Conservation (phyloP, 2,113 vertebrate genomes). For the Clupea harengus region DNA sequence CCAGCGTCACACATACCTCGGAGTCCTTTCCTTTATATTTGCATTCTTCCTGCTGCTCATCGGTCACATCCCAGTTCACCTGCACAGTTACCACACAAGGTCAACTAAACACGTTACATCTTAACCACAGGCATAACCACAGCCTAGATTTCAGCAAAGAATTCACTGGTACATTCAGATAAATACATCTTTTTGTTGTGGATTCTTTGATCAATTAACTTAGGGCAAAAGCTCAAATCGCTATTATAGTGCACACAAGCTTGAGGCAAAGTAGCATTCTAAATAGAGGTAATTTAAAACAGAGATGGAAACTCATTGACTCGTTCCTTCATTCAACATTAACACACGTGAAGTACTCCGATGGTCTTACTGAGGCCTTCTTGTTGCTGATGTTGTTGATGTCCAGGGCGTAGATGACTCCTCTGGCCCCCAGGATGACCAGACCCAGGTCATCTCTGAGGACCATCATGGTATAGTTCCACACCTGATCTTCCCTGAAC, state of each 20-base stretch:
- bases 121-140: neutral
- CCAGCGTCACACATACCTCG: slow-evolving; percentile 59
- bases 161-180: neutral
- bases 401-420: slow-evolving; percentile 72
- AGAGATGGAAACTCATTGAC: too few species aligned
- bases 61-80: slow-evolving; percentile 69
- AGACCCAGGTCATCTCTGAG: slow-evolving; percentile 66
- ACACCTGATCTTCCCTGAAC: slow-evolving; percentile 65
- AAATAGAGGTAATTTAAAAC: neutral
- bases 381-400: slow-evolving; percentile 67
- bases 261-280: too few species aligned
- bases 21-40: slow-evolving; percentile 66
- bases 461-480: slow-evolving; percentile 73
- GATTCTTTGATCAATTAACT: neutral
- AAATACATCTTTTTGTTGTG: neutral
- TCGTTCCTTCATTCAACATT: neutral
- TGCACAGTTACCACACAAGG: slow-evolving; percentile 34
- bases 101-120: neutral
- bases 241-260: too few species aligned
- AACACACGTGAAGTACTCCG: neutral
- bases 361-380: slow-evolving; percentile 62
- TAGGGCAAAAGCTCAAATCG: too few species aligned
- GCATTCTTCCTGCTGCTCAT: slow-evolving; percentile 55
- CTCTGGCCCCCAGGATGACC: slow-evolving; percentile 72
- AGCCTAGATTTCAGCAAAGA: neutral